Conservation (phyloP, 2,888 invertebrate genomes). For the Nesidiocoris tenuis region DNA sequence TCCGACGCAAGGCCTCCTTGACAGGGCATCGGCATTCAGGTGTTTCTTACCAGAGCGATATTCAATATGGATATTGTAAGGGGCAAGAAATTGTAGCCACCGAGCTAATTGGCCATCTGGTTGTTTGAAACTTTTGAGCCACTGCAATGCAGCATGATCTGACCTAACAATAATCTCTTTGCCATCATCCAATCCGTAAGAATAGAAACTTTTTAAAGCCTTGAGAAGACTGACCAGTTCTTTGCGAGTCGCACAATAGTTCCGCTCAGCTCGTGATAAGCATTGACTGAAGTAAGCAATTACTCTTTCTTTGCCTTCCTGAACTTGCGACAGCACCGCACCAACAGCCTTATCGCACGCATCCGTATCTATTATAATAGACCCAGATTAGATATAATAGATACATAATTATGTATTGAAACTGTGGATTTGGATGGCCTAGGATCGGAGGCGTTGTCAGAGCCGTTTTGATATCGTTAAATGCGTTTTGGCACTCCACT, state of each 20-base stretch:
- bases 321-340: background rate
- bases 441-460: slow-evolving; percentile 34
- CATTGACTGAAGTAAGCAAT: slow-evolving; percentile 5
- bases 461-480: slow-evolving; percentile 32
- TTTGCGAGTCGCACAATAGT: slow-evolving; percentile 6
- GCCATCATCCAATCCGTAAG: slow-evolving; percentile 1
- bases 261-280: slow-evolving; percentile 10
- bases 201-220: background rate
- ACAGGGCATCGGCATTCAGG: slow-evolving; percentile 50
- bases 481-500: slow-evolving; percentile 22
- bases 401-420: too few relatives aligned
- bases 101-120: slow-evolving; percentile 48
- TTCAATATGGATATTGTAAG: slow-evolving; percentile 51
- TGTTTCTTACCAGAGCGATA: slow-evolving; percentile 50
- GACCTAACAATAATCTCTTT: background rate
- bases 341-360: background rate
- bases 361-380: background rate
- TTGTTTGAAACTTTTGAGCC: slow-evolving; percentile 3
- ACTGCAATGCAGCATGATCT: slow-evolving; percentile 27
- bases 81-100: slow-evolving; percentile 52
- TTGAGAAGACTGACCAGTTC: slow-evolving; percentile 1
- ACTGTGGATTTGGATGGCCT: background rate
- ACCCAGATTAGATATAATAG: too few relatives aligned
- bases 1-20: slow-evolving; percentile 47
- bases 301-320: background rate